Percentiles rank a stretch among this genome's conserved stretches.
These are phyloP conservation scores for Triplophysa bombifrons DNA, from an alignment of 2,797 vertebrate species.

Conservation along the genomic window DNA sequence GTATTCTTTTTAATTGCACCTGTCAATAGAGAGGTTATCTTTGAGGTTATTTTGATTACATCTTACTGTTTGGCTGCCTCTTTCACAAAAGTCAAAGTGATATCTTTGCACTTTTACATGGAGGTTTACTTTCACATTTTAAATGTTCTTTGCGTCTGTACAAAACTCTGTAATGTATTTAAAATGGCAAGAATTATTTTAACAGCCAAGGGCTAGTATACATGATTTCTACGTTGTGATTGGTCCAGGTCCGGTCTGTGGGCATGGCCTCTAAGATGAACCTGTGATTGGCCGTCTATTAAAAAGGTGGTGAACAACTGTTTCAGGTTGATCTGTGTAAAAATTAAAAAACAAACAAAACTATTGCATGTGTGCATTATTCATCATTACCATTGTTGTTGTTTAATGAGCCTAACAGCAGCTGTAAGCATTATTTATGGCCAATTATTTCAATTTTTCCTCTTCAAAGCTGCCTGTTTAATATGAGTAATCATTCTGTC, in stretches of 20 bases:
- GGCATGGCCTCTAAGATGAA: background rate
- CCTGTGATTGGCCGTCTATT: slow-evolving; percentile 31
- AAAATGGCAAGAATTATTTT: too few species aligned
- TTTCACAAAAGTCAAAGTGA: too few species aligned
- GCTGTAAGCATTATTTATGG: slow-evolving; percentile 36
- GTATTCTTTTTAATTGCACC: too few species aligned
- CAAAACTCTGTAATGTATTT: too few species aligned
- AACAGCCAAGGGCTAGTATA: too few species aligned
- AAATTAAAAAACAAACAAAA: slow-evolving; percentile 17
- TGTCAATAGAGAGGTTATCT: too few species aligned
- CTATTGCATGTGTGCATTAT: slow-evolving; percentile 27
- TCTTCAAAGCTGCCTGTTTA: slow-evolving; percentile 41
- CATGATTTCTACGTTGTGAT: background rate
- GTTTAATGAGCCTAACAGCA: slow-evolving; percentile 32
- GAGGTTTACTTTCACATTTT: too few species aligned
- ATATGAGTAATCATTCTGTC: slow-evolving; percentile 50
- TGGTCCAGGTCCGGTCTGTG: background rate
- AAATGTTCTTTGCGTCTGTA: too few species aligned
- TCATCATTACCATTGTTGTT: slow-evolving; percentile 15
- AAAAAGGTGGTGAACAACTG: slow-evolving; percentile 32
- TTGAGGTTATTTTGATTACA: too few species aligned
- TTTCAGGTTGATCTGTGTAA: slow-evolving; percentile 46
- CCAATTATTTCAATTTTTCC: slow-evolving; percentile 38
- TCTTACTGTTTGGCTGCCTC: too few species aligned
- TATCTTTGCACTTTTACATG: too few species aligned